Evolutionary conservation across 2,113 vertebrate species (phyloP).

Genomic region (Phyllopteryx taeniolatus): DNA sequence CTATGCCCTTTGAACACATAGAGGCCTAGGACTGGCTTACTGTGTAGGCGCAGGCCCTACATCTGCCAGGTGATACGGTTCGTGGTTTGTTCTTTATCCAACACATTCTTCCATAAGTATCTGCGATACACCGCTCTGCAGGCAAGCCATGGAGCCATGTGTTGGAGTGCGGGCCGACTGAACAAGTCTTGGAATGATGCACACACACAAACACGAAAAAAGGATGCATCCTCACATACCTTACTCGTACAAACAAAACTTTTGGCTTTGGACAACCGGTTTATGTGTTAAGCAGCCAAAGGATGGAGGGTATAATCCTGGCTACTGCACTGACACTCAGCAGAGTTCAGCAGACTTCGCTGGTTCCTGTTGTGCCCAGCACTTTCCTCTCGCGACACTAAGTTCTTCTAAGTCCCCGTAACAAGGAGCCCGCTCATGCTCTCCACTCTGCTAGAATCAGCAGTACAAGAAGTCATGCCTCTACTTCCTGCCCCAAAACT

Average conservation of each 20-base stretch:
- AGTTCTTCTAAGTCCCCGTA: conserved; percentile 63
- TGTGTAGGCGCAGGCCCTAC: conserved; percentile 55
- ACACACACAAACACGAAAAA: conserved; percentile 20
- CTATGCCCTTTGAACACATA: conserved; percentile 30
- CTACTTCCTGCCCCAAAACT: conserved; percentile 30
- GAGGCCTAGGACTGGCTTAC: conserved; percentile 31
- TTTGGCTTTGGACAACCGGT: conserved; percentile 50
- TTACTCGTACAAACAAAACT: conserved; percentile 59
- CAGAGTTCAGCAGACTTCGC: conserved; percentile 63
- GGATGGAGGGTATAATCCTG: conserved; percentile 58
- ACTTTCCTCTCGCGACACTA: conserved; percentile 61
- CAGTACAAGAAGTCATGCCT: conserved; percentile 36
- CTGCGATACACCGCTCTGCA: conserved; percentile 70
- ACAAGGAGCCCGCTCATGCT: conserved; percentile 62
- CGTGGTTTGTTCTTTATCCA: conserved; percentile 64
- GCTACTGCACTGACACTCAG: conserved; percentile 62
- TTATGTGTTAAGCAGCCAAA: conserved; percentile 60
- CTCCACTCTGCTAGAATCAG: conserved; percentile 31
- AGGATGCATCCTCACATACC: conserved; percentile 35
- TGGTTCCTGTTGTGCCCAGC: conserved; percentile 62
- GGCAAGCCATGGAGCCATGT: conserved; percentile 66
- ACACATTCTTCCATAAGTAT: conserved; percentile 70
- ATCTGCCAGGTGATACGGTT: conserved; percentile 61
- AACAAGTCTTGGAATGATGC: conserved; percentile 41
- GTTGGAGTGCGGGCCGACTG: conserved; percentile 57